Conservation (phyloP, 2,888 invertebrate species). For the Cheilosia vernalis region DNA sequence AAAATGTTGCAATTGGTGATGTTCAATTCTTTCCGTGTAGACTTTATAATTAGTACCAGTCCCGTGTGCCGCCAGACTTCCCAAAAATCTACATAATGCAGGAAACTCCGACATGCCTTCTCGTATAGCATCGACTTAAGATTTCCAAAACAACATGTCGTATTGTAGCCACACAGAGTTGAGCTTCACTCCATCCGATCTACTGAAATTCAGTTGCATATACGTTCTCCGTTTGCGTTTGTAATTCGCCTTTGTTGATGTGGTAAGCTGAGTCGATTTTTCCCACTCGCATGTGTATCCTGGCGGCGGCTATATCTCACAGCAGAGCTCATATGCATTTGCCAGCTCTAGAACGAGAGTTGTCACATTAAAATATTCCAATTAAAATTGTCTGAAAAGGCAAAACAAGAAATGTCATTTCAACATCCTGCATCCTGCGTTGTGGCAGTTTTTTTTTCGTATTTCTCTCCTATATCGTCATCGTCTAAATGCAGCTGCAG, state of each 20-base stretch:
- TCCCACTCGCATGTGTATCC: slow-evolving; percentile 25
- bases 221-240: slow-evolving; percentile 1
- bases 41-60: slow-evolving; percentile 48
- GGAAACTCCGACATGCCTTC: not conserved
- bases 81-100: slow-evolving; percentile 42
- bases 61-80: slow-evolving; percentile 10
- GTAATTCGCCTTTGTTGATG: slow-evolving; percentile 30
- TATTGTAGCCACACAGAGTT: not conserved
- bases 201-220: not conserved
- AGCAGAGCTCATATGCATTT: slow-evolving; percentile 25
- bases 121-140: not conserved
- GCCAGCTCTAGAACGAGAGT: slow-evolving; percentile 11
- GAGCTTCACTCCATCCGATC: slow-evolving; percentile 14
- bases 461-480: not conserved
- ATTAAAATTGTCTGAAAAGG: slow-evolving; percentile 68
- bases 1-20: no score
- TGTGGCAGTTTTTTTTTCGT: slow-evolving; percentile 7
- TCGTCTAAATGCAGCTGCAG: slow-evolving; percentile 5
- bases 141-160: slow-evolving; percentile 26
- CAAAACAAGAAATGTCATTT: slow-evolving; percentile 65
- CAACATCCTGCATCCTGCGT: slow-evolving; percentile 53
- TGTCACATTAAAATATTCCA: slow-evolving; percentile 72
- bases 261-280: slow-evolving; percentile 52
- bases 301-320: slow-evolving; percentile 17
- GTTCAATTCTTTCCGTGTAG: no score